A percentile compares a stretch with the other conserved stretches of the same genome.
phyloP scores from a whole-genome alignment of 2,888 invertebrate species.

The Yponomeuta cagnagella region DNA sequence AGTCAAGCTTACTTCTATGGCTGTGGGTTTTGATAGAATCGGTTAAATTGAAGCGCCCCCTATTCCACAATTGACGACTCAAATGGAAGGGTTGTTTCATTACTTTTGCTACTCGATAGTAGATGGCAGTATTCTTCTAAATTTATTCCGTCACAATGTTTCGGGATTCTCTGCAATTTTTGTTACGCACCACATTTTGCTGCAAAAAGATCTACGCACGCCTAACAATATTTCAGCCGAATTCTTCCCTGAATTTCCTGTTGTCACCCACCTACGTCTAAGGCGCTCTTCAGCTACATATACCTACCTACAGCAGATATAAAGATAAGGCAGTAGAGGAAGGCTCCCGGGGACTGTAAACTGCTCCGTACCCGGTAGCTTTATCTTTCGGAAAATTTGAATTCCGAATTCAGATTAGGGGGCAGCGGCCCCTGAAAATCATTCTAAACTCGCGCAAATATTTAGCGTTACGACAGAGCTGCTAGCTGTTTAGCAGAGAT shows the following conservation, averaged over 20 bases:
- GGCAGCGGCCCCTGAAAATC: slow-evolving; percentile 35
- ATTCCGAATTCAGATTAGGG: slow-evolving; percentile 34
- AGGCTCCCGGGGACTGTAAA: slow-evolving; percentile 42
- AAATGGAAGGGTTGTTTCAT: slow-evolving; percentile 26
- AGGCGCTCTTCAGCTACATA: neutral
- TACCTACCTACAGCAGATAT: slow-evolving; percentile 18
- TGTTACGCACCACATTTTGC: neutral
- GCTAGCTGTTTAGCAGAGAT: slow-evolving; percentile 16
- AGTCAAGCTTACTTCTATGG: no score
- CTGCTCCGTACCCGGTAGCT: slow-evolving; percentile 30
- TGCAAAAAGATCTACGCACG: slow-evolving; percentile 2
- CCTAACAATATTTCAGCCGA: neutral
- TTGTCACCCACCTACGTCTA: neutral
- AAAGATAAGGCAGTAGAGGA: slow-evolving; percentile 17
- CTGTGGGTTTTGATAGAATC: neutral
- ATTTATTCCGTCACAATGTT: neutral
- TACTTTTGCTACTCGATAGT: slow-evolving; percentile 34
- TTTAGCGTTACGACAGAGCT: slow-evolving; percentile 32
- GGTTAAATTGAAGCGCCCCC: slow-evolving; percentile 30
- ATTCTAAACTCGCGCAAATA: slow-evolving; percentile 39
- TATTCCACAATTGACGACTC: slow-evolving; percentile 26
- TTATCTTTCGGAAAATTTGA: slow-evolving; percentile 61
- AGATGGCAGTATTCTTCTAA: slow-evolving; percentile 32
- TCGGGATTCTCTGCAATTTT: neutral
- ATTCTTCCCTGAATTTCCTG: slow-evolving; percentile 6